Evolutionary conservation across 2,113 vertebrate species (phyloP), one percentile per base, ranked within the genome.

Genomic region (Echinops telfairi): DNA sequence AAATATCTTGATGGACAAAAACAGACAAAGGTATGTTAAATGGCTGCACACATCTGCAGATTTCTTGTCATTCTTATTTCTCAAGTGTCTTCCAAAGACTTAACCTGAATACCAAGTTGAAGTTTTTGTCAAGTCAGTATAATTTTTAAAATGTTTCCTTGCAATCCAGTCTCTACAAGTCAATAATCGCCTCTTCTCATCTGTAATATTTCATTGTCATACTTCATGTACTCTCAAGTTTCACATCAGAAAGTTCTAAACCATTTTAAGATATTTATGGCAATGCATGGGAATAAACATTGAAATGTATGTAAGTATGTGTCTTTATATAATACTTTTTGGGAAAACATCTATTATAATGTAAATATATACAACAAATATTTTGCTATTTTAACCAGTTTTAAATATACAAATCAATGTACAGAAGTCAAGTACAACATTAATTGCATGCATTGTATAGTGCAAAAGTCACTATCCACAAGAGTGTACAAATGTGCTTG

Each of bases 1-100:
- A 95, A 95, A 94, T 94, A 94, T 70, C 47, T 92, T 66, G 38
- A 66, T 70, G 40, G 58, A n/a, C 40, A 88, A 25, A 70, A 17
- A 93, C n/a, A n/a, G n/a, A n/a, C 12, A 64, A 83, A 19, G 47
- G 40, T 66, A 93, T 62, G 33, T 77, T 89, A 78, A 94, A 94
- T 93, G 76, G 73, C 60, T 84, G 38, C 40, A 68, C 73, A 31
- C 4, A 31, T 95, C 58, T 88, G 88, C 70, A 86, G 73, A 92
- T 17, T 94, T 93, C 6, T 38, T 29, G 29, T 36, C 83, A 88
- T 92, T 90, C 38, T 79, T 88, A 90, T 64, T 79, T 88, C 57
- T 90, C 90, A 77, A 53, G 57, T 71, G 89, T 76, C 85, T 92
- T 88, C 68, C 79, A 36, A 85, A 94, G 79, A 82, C 47, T 91